A percentile compares a stretch with the other conserved stretches of the same genome.
These are phyloP conservation scores for Drosophila putrida DNA, from an alignment of 2,888 invertebrate genomes.

Conservation along the genomic window DNA sequence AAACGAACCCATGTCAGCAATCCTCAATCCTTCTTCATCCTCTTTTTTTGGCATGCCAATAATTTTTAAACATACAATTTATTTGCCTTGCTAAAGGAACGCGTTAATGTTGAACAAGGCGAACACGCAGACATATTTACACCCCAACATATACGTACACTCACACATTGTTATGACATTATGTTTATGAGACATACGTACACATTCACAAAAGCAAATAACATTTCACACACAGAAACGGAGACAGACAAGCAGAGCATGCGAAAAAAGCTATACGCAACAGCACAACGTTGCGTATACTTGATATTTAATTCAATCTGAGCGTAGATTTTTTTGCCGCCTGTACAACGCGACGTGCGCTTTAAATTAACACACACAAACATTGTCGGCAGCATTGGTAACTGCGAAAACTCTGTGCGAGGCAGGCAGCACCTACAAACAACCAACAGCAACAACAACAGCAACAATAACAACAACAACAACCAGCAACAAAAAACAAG, in stretches of 20 bases:
- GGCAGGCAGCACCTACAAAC: constrained; percentile 33
- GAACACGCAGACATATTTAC: constrained; percentile 37
- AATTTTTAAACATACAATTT: constrained; percentile 64
- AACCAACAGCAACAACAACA: constrained; percentile 32
- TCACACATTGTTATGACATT: constrained; percentile 61
- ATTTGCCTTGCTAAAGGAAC: constrained; percentile 45
- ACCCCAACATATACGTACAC: constrained; percentile 20
- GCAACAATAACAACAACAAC: constrained; percentile 29
- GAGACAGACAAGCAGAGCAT: constrained; percentile 21
- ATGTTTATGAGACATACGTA: constrained; percentile 64
- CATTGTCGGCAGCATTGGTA: constrained; percentile 65
- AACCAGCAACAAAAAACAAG: constrained; percentile 22
- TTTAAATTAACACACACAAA: constrained; percentile 76
- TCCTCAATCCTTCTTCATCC: constrained; percentile 24
- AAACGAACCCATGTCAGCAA: constrained; percentile 32
- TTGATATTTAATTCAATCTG: constrained; percentile 77
- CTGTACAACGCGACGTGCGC: constrained; percentile 49
- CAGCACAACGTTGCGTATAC: constrained; percentile 59
- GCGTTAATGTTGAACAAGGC: constrained; percentile 56
- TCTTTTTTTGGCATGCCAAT: constrained; percentile 53
- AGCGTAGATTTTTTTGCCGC: constrained; percentile 60
- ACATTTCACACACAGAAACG: constrained; percentile 27
- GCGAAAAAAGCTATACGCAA: constrained; percentile 30
- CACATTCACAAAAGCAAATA: constrained; percentile 39
- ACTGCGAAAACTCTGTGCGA: constrained; percentile 4